A percentile compares a stretch with the other conserved stretches of the same genome.
Conservation (phyloP, 2,888 invertebrate genomes). For the Drosophila borealis region DNA sequence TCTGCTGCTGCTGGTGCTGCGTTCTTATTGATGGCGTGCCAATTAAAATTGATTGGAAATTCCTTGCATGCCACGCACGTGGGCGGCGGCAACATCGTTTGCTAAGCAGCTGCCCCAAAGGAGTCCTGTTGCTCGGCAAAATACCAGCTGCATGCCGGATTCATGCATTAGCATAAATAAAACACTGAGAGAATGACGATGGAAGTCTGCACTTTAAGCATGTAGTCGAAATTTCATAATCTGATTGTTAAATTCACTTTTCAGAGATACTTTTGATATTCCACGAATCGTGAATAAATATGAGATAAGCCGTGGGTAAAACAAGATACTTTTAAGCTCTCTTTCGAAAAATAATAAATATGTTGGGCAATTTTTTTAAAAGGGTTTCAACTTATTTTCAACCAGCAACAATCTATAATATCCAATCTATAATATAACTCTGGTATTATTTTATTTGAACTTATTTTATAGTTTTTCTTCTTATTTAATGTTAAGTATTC, state of each 20-base stretch:
- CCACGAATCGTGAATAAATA: too few relatives aligned
- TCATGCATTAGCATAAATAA: conserved; percentile 55
- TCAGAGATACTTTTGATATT: too few relatives aligned
- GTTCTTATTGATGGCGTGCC: conserved; percentile 83
- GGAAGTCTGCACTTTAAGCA: not conserved
- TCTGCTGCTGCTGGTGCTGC: conserved; percentile 14
- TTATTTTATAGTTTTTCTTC: too few relatives aligned
- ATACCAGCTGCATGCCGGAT: conserved; percentile 51
- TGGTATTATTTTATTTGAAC: too few relatives aligned
- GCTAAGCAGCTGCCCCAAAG: conserved; percentile 34
- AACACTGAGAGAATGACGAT: not conserved
- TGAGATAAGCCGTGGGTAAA: too few relatives aligned
- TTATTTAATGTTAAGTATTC: too few relatives aligned
- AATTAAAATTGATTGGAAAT: conserved; percentile 85
- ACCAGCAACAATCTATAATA: too few relatives aligned
- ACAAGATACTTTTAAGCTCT: too few relatives aligned
- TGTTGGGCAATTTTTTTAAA: too few relatives aligned
- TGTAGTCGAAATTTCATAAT: not conserved
- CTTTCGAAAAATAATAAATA: too few relatives aligned
- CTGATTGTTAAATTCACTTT: not conserved
- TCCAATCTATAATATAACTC: too few relatives aligned
- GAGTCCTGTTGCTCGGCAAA: conserved; percentile 40
- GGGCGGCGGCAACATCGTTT: conserved; percentile 45
- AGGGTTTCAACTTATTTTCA: too few relatives aligned
- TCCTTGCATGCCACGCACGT: conserved; percentile 81